Conservation (phyloP, 2,797 vertebrate genomes). For the Emydoidea blandingii region DNA sequence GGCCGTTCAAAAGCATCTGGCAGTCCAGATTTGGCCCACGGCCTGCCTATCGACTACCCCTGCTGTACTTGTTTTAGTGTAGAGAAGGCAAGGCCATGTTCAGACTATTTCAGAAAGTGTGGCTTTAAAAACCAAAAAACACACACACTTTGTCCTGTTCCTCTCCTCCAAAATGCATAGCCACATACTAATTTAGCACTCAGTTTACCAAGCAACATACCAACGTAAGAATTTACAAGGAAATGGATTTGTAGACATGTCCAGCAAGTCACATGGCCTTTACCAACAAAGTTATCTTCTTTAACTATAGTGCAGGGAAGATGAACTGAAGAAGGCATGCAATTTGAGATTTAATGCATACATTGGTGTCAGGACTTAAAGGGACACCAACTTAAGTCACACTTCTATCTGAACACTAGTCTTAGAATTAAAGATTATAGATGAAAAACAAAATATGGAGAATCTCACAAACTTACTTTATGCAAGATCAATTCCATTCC, state of each 20-base stretch:
- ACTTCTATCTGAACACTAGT: neutral
- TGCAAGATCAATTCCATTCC: neutral
- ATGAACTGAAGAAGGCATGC: too few relatives aligned
- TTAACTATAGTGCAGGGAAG: too few relatives aligned
- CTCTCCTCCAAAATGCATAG: neutral
- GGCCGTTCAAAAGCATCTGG: too few relatives aligned
- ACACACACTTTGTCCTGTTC: neutral
- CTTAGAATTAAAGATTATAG: neutral
- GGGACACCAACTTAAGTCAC: neutral
- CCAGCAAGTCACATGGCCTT: too few relatives aligned
- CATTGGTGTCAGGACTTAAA: neutral
- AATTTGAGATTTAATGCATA: neutral
- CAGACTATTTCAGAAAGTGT: neutral
- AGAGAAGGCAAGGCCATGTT: neutral
- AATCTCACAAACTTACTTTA: conserved; percentile 6
- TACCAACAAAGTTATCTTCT: too few relatives aligned
- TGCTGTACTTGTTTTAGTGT: too few relatives aligned
- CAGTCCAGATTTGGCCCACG: too few relatives aligned
- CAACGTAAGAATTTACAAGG: too few relatives aligned
- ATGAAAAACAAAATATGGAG: neutral
- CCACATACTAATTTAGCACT: neutral
- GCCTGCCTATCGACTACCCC: too few relatives aligned
- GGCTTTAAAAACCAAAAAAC: neutral
- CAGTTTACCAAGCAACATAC: too few relatives aligned
- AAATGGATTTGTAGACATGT: too few relatives aligned